Evolutionary conservation across 2,888 invertebrate species (phyloP), one percentile per base, ranked within the genome.

Genomic region (Diogma glabrata): DNA sequence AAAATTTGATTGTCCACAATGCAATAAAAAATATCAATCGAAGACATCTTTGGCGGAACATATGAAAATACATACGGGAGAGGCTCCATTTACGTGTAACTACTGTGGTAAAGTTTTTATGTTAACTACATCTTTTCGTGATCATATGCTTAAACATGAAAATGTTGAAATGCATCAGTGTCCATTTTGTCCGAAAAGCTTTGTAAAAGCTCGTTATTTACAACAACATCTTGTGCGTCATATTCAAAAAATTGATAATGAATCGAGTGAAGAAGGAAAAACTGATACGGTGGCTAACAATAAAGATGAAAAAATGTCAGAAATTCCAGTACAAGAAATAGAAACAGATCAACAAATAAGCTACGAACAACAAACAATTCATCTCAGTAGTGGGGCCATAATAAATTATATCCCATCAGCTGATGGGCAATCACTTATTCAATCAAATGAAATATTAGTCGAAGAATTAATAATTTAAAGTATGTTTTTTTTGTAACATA

Each of bases 141-240:
- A 43, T 12, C 43, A 43, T 14, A 43, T 43, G 43, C 43, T 43
- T 43, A 43, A 43, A 43, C 43, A 43, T 9, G 43, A 43, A 43
- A 43, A 43, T 12, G 22, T 43, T 8, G 43, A 43, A 43, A 43
- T 43, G 43, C 43, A 43, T 43, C 43, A 43, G 9, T 43, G 43
- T 14, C 43, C 43, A 43, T 43, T 43, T 23, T 43, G 43, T 22
- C 43, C 43, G 23, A 43, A 43, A 43, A 43, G 43, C 22, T 43
- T 43, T 43, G 23, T 43, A 22, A 43, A 43, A 22, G 43, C 43
- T 6, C 43, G 43, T 22, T 43, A 43, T 8, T 43, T 43, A n/a
- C 43, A 43, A 22, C 43, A 43, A 23, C 43, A 43, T 43, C 23
- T 43, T 20, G 43, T 43, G 12, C 20, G 43, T n/a, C 43, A 43